phyloP scores from a whole-genome alignment of 30 jellyfish, hydroid and myxozoan species.

The Aurelia aurita complex sp. Pacific region DNA sequence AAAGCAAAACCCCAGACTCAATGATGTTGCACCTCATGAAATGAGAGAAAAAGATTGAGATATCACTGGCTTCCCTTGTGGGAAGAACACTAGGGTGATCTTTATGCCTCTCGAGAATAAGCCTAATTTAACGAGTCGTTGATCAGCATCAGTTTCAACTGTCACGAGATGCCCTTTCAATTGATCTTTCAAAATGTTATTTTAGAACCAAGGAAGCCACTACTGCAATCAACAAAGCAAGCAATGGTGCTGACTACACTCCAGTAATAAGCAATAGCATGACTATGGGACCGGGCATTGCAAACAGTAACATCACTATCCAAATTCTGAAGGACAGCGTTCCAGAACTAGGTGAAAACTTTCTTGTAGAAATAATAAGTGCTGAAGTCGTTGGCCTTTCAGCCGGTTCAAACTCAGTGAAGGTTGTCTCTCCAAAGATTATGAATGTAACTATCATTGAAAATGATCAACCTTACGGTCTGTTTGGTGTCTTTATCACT shows the following conservation, averaged over 20 bases:
- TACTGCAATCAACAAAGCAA: conserved; percentile 61
- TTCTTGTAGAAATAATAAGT: conserved; percentile 57
- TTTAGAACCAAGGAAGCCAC: too few relatives aligned
- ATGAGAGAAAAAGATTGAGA: too few relatives aligned
- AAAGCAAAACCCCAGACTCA: too few relatives aligned
- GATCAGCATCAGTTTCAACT: too few relatives aligned
- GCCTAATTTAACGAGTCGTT: too few relatives aligned
- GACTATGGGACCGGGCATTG: conserved; percentile 48
- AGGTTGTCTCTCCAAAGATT: conserved; percentile 34
- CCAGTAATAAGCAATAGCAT: conserved; percentile 22
- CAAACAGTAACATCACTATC: conserved; percentile 37
- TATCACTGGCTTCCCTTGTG: too few relatives aligned
- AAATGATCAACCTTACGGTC: conserved; percentile 94
- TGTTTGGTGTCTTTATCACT: conserved; percentile 50
- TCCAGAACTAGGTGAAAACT: conserved; percentile 88
- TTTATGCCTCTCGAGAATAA: too few relatives aligned
- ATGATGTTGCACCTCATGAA: too few relatives aligned
- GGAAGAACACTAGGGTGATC: too few relatives aligned
- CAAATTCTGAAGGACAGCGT: conserved; percentile 53
- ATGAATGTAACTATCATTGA: conserved; percentile 77
- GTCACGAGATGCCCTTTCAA: too few relatives aligned
- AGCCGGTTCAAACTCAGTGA: conserved; percentile 28
- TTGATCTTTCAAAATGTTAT: too few relatives aligned
- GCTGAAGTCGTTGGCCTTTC: conserved; percentile 62
- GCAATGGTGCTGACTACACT: conserved; percentile 63